Conservation (phyloP, 2,113 vertebrate species). For the Meles meles region DNA sequence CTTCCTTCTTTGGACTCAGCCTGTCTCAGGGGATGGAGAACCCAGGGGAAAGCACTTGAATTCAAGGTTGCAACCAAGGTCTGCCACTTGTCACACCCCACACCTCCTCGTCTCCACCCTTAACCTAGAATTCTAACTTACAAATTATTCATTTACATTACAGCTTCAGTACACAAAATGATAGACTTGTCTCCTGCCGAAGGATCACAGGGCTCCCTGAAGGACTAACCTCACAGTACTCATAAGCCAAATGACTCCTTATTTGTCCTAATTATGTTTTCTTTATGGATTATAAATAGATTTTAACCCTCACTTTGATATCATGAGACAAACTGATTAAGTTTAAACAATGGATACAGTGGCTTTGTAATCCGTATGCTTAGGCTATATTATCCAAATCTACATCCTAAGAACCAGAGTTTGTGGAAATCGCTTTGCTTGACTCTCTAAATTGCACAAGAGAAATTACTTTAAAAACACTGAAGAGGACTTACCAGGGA, state of each 20-base stretch:
- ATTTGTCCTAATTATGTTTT: conserved; percentile 46
- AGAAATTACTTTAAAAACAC: neutral
- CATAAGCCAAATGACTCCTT: neutral
- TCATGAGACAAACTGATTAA: neutral
- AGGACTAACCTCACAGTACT: neutral
- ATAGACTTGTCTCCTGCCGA: neutral
- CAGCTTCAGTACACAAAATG: conserved; percentile 46
- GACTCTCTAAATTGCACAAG: neutral
- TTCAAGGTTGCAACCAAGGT: neutral
- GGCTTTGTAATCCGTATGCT: neutral
- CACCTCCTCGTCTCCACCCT: neutral
- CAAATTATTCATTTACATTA: conserved; percentile 52
- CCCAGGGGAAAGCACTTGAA: neutral
- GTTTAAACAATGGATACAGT: neutral
- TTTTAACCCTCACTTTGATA: conserved; percentile 28
- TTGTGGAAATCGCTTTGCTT: neutral
- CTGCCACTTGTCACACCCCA: neutral
- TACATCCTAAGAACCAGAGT: neutral
- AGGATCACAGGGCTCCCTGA: neutral
- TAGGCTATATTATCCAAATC: neutral
- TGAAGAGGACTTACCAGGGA: neutral
- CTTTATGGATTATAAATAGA: conserved; percentile 45
- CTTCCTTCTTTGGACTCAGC: neutral
- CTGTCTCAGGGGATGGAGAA: neutral
- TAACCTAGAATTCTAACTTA: conserved; percentile 46